These are phyloP conservation scores for Pseudomyrmex sp. DNA, from an alignment of 1,140 invertebrate species.

Conservation along the genomic window DNA sequence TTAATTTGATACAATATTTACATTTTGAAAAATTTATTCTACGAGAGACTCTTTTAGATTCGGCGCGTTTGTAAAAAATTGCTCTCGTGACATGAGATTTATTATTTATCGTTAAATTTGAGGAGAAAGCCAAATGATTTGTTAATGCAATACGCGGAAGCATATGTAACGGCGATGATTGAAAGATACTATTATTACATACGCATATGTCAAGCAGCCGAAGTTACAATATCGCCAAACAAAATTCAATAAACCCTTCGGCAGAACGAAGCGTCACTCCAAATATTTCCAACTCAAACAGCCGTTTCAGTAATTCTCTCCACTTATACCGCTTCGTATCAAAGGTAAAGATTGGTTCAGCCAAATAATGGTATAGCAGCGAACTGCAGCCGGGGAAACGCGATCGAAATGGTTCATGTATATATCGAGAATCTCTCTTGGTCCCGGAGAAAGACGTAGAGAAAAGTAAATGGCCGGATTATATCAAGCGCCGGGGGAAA, in stretches of 20 bases:
- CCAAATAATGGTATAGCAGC: slow-evolving; percentile 64
- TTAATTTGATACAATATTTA: too few species aligned
- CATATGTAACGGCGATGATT: slow-evolving; percentile 11
- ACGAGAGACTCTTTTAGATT: neutral
- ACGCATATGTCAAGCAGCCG: slow-evolving; percentile 48
- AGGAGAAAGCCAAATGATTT: slow-evolving; percentile 11
- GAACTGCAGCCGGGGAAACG: slow-evolving; percentile 53
- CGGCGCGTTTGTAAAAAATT: neutral
- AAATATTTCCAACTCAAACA: slow-evolving; percentile 71
- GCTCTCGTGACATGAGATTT: neutral
- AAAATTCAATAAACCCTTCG: slow-evolving; percentile 66
- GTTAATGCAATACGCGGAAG: neutral
- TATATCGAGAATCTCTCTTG: slow-evolving; percentile 35
- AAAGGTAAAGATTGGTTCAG: slow-evolving; percentile 66
- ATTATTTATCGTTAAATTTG: neutral
- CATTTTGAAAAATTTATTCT: neutral
- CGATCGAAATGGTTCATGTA: slow-evolving; percentile 38
- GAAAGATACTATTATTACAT: slow-evolving; percentile 30
- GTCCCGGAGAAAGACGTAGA: slow-evolving; percentile 41
- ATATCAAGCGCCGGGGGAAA: slow-evolving; percentile 17
- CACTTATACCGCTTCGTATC: slow-evolving; percentile 64
- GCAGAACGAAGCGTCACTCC: slow-evolving; percentile 66
- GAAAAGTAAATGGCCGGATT: slow-evolving; percentile 53
- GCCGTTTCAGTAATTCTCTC: slow-evolving; percentile 58
- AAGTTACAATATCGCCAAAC: slow-evolving; percentile 62